Evolutionary conservation across 92 coral and sea anemone genomes (phyloP), one percentile per base, ranked within the genome.

Genomic region (Isaurus tuberculatus): DNA sequence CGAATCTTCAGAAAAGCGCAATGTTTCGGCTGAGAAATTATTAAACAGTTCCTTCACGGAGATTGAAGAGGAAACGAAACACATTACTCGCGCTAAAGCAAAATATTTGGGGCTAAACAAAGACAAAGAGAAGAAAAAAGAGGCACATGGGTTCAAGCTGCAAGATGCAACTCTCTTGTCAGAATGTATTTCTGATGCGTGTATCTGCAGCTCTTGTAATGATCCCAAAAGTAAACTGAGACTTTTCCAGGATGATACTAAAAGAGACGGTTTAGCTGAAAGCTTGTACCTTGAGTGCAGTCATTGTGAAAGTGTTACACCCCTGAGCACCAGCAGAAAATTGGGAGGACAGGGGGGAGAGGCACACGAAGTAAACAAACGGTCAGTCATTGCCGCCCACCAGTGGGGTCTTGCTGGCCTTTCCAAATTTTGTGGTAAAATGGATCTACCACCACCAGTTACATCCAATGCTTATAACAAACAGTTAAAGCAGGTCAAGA

Each of bases 251-350:
- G 82, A 79, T n/a, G 67, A 84, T 46, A 43, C 70, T 14, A 72
- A 67, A 44, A 78, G 94, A 75, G 83, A 89, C 37, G 94, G 91
- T 19, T 73, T 90, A 65, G 79, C 89, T 37, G 89, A 90, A 72
- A 43, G 37, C 23, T 51, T 90, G 85, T 83, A 73, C 61, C 73
- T 87, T 26, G 67, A 43, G 46, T 90, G 93, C 48, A 73, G 87
- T 26, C n/a, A n/a, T n/a, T n/a, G n/a, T n/a, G n/a, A n/a, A n/a
- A n/a, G n/a, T n/a, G n/a, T n/a, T n/a, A n/a, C n/a, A n/a, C n/a
- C n/a, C n/a, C n/a, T n/a, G n/a, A n/a, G n/a, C n/a, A n/a, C n/a
- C n/a, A n/a, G n/a, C n/a, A n/a, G n/a, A n/a, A n/a, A n/a, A n/a
- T n/a, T n/a, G n/a, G n/a, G n/a, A n/a, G n/a, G n/a, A n/a, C n/a